Evolutionary conservation across 2,797 vertebrate genomes (phyloP).

Genomic region (Lepus townsendii): DNA sequence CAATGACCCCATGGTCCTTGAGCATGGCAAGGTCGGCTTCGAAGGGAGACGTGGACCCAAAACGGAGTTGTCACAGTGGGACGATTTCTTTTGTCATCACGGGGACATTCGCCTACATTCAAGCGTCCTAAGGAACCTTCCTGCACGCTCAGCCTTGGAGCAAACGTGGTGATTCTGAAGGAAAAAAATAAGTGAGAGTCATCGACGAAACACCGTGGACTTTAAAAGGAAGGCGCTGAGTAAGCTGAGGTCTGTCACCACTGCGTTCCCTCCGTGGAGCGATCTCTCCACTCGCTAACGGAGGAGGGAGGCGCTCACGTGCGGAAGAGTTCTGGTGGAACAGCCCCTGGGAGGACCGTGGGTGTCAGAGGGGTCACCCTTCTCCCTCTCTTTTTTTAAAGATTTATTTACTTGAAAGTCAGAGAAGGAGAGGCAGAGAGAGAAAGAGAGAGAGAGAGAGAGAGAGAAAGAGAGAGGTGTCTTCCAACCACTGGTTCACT

Average conservation of each 20-base stretch:
- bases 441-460: too few relatives aligned
- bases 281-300: background rate
- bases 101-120: background rate
- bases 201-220: background rate
- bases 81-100: background rate
- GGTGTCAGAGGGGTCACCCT: too few relatives aligned
- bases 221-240: background rate
- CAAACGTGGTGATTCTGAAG: background rate
- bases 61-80: conserved; percentile 67
- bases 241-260: background rate
- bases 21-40: conserved; percentile 40
- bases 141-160: background rate
- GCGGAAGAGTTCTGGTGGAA: background rate
- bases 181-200: background rate
- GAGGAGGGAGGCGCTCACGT: fast-evolving
- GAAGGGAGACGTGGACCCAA: conserved; percentile 62
- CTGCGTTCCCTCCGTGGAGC: background rate
- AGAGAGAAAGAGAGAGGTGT: too few relatives aligned
- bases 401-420: too few relatives aligned
- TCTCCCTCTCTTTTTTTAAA: too few relatives aligned
- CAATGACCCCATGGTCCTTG: conserved; percentile 73
- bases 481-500: too few relatives aligned
- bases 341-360: background rate
- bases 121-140: background rate
- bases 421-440: too few relatives aligned